Evolutionary conservation across 2,113 vertebrate species (phyloP).

Genomic region (Ursus arctos): DNA sequence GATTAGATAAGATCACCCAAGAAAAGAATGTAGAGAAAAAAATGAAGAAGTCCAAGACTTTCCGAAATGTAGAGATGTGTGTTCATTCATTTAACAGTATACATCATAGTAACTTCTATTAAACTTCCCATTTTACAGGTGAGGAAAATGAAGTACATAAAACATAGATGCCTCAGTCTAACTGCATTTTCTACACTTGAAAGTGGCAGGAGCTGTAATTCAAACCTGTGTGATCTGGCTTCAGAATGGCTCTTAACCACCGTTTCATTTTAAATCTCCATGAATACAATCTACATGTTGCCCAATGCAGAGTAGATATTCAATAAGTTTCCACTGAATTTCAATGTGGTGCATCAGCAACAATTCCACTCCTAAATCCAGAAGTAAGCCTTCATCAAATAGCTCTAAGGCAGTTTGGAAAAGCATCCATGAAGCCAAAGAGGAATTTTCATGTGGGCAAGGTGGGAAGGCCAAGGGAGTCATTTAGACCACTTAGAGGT

Average conservation of each 20-base stretch:
- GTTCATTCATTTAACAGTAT: background rate
- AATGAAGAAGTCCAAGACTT: background rate
- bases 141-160: background rate
- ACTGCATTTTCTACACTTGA: background rate
- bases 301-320: background rate
- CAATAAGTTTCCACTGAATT: background rate
- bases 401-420: background rate
- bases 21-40: background rate
- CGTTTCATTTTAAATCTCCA: constrained; percentile 23
- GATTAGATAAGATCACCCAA: background rate
- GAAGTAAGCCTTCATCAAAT: constrained; percentile 12
- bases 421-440: constrained; percentile 2
- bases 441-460: constrained; percentile 19
- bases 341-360: background rate
- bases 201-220: background rate
- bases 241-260: background rate
- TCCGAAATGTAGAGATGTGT: background rate
- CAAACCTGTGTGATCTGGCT: background rate
- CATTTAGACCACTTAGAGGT: constrained; percentile 60
- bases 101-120: background rate
- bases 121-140: background rate
- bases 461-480: background rate
- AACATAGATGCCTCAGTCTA: background rate
- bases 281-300: background rate
- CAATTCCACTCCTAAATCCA: background rate